These are phyloP conservation scores for Volucella inanis DNA, from an alignment of 2,888 invertebrate species.

Conservation along the genomic window DNA sequence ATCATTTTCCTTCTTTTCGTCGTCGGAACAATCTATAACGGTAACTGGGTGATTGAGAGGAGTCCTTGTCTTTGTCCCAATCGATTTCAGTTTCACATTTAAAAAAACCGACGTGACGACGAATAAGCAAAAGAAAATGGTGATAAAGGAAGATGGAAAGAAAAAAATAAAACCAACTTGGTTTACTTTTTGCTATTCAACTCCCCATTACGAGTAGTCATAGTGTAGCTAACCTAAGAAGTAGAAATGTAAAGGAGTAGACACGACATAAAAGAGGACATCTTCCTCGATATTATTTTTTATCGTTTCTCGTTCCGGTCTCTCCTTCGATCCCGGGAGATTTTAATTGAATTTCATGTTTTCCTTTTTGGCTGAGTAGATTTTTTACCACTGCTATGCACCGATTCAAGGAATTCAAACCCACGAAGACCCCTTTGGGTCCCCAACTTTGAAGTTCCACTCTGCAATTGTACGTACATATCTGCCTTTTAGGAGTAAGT, in stretches of 20 bases:
- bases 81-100: constrained; percentile 58
- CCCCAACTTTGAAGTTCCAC: constrained; percentile 26
- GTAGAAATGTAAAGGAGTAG: background rate
- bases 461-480: constrained; percentile 56
- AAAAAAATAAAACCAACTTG: background rate
- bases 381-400: constrained; percentile 29
- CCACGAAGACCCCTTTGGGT: background rate
- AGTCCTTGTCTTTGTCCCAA: constrained; percentile 16
- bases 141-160: constrained; percentile 29
- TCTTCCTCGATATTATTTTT: constrained; percentile 72
- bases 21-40: constrained; percentile 59
- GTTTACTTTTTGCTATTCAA: constrained; percentile 59
- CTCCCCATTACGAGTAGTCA: constrained; percentile 13
- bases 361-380: constrained; percentile 70
- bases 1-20: constrained; percentile 65
- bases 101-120: constrained; percentile 52
- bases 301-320: constrained; percentile 71
- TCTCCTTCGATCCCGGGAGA: constrained; percentile 60
- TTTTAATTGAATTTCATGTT: constrained; percentile 75
- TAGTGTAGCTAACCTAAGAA: constrained; percentile 8
- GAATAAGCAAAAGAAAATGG: constrained; percentile 25
- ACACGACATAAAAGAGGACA: constrained; percentile 62
- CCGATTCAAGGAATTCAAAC: background rate
- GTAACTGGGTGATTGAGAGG: constrained; percentile 2
- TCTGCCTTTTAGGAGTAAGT: constrained; percentile 27